These are phyloP conservation scores for Pogona vitticeps DNA, from an alignment of 2,113 vertebrate species.

Conservation along the genomic window DNA sequence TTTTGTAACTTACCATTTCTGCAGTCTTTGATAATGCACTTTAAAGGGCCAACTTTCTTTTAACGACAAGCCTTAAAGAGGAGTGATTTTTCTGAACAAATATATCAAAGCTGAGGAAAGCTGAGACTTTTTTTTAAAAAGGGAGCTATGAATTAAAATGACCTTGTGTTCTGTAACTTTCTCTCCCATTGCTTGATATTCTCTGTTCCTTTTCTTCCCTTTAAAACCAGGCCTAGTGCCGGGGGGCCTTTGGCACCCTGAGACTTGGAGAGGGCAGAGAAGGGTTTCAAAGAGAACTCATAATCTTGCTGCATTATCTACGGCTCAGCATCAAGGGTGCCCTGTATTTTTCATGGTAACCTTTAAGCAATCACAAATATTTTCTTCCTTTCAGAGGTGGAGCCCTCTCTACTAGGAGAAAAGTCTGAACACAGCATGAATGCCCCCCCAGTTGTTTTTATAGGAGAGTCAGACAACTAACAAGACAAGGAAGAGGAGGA, in stretches of 20 bases:
- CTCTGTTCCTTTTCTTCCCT: conserved; percentile 63
- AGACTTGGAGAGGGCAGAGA: conserved; percentile 42
- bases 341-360: background rate
- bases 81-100: conserved; percentile 78
- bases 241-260: conserved; percentile 54
- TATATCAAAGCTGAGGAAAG: conserved; percentile 78
- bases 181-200: conserved; percentile 70
- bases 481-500: conserved; percentile 19
- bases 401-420: conserved; percentile 34
- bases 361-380: background rate
- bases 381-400: conserved; percentile 31
- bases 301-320: conserved; percentile 22
- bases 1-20: conserved; percentile 81
- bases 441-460: background rate
- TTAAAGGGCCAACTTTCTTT: conserved; percentile 78
- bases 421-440: conserved; percentile 37
- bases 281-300: conserved; percentile 12
- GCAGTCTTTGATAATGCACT: conserved; percentile 77
- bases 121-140: conserved; percentile 63
- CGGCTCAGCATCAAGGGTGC: background rate
- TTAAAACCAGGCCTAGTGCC: conserved; percentile 35
- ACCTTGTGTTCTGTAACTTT: conserved; percentile 80
- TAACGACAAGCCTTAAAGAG: conserved; percentile 82
- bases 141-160: conserved; percentile 74
- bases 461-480: conserved; percentile 40